Evolutionary conservation across 2,113 vertebrate species (phyloP), one percentile per base, ranked within the genome.

Genomic region (Urocolius indicus): DNA sequence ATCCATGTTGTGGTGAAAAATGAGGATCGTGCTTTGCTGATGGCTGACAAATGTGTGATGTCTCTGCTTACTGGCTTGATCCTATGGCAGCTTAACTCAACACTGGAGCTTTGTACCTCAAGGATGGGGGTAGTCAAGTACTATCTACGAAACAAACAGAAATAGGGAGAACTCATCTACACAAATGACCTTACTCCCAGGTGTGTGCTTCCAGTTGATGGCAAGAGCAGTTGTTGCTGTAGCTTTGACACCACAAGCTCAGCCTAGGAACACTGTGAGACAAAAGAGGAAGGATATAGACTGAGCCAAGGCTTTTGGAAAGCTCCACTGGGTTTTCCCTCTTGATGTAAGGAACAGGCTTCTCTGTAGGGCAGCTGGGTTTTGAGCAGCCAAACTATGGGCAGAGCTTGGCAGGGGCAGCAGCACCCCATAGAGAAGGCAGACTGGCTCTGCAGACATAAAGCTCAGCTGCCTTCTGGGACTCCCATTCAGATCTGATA

Each of bases 81-180:
- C n/a, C 18, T 13, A 5, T 17, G 16, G 26, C 23, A 52, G 23
- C 36, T 90, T 22, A 49, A 48, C n/a, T 89, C 48, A 48, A 29
- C 16, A 9, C 1, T n/a, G 16, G 45, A 69, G 10, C 23, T 52
- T 76, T 0, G 0, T 51, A 38, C 13, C 14, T 69, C 0, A 0
- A 67, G 46, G 27, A 32, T 23, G 41, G 27, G 21, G 12, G 18
- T 61, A 43, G 12, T n/a, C 24, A 61, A 73, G n/a, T 36, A 41
- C 23, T 24, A 13, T 27, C 41, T 76, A 9, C 45, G 30, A 83
- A 73, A 62, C 3, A 4, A 55, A 32, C 5, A 27, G 72, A n/a
- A 91, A 51, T 0, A 77, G 43, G 11, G 11, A 51, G 34, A 69
- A n/a, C 51, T 71, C 16, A 16, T 20, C 19, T 66, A 14, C 32